Base-by-base conservation (phyloP, 2,888 invertebrate species). In the Amiota communis region DNA sequence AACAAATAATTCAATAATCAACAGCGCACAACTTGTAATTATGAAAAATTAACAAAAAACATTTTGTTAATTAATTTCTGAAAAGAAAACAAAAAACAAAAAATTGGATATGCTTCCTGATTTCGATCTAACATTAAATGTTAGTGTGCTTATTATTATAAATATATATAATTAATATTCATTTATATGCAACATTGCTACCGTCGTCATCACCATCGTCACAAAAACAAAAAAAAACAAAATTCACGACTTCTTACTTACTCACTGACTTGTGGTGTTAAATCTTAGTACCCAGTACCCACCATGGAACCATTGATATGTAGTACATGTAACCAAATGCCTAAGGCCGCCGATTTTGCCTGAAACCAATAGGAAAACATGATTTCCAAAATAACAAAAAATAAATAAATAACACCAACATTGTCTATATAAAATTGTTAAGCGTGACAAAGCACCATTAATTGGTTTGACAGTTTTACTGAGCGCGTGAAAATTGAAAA, bases 1-100 rank as follows among this genome's bases (percentile, higher is more conserved):
- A 36, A 51, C 82, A 76, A 79, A 64, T 36, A 61, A 64, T 72
- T 59, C 65, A 65, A 65, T 49, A 12, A 36, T 36, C 36, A 36
- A 36, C 9, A 23, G 15, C 70, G 12, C 59, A 71, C 64, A 74
- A 77, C 73, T 76, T 79, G 73, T 84, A 83, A 83, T 83, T 83
- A 83, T 83, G 73, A 49, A 77, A 75, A 77, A 78, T 76, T 80
- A 76, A 81, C 76, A 85, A 79, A 36, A 85, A 79, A 74, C 76
- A 82, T 80, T 85, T 85, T 76, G 79, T 81, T 84, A 85, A 83
- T 85, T 85, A 85, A 83, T 85, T 83, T 83, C 78, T 20, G 23
- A 47, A 53, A 68, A 67, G 36, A 36, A 36, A 49, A 49, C 23
- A 63, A 46, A 67, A 36, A 49, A 20, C 17, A 47, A 48, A 36